Evolutionary conservation across 2,113 vertebrate genomes (phyloP).

Genomic region (Probosciger aterrimus): DNA sequence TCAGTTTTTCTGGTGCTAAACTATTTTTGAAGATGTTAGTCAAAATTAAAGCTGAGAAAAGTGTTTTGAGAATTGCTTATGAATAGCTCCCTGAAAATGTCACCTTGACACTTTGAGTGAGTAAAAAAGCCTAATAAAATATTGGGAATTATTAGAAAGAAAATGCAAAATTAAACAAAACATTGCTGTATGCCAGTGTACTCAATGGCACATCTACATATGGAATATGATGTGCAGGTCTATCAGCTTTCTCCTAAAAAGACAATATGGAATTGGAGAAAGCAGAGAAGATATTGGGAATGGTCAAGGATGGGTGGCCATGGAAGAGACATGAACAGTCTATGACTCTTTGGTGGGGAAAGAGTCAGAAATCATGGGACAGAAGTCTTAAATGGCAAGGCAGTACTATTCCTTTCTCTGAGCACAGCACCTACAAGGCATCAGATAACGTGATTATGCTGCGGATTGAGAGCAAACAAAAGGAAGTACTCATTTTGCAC

Average conservation of each 20-base stretch:
- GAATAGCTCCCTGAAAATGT: not conserved
- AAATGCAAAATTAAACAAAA: not conserved
- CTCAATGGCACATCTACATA: not conserved
- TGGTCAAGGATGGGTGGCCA: not conserved
- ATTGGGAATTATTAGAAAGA: not conserved
- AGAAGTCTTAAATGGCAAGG: not conserved
- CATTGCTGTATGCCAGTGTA: not conserved
- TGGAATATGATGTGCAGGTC: not conserved
- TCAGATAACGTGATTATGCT: not conserved
- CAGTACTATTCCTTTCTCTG: not conserved
- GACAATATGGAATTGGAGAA: not conserved
- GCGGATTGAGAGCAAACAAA: not conserved
- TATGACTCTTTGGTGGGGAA: fast-evolving
- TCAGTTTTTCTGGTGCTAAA: not conserved
- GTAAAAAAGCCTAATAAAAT: not conserved
- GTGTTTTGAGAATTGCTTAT: not conserved
- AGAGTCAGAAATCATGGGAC: not conserved
- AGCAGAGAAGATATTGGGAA: not conserved
- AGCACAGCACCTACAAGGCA: not conserved
- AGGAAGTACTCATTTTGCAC: conserved; percentile 41
- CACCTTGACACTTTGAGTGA: fast-evolving
- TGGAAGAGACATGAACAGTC: not conserved
- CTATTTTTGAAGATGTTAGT: not conserved
- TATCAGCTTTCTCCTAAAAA: not conserved
- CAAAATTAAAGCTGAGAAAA: not conserved